phyloP scores from a whole-genome alignment of 2,888 invertebrate genomes.

The Agrochola lota region DNA sequence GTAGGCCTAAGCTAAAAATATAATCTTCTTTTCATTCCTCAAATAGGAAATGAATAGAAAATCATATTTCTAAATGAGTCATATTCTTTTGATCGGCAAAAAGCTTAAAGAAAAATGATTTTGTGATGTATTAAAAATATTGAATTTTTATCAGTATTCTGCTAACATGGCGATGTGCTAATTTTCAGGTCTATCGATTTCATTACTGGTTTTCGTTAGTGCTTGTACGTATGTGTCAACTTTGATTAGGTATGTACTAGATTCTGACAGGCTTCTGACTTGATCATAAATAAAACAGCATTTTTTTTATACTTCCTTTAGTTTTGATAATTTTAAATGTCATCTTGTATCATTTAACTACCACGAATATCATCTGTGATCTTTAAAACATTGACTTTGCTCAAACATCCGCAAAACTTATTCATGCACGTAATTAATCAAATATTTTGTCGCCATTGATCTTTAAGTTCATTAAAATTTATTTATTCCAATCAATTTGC shows the following conservation, averaged over 20 bases:
- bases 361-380: background rate
- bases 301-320: background rate
- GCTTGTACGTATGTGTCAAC: background rate
- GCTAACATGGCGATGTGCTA: conserved; percentile 9
- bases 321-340: background rate
- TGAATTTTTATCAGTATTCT: background rate
- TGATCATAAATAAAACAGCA: background rate
- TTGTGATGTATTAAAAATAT: background rate
- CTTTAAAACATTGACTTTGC: background rate
- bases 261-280: background rate
- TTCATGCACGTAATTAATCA: conserved; percentile 22
- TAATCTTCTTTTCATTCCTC: too few species aligned
- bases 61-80: too few species aligned
- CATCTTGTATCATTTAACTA: background rate
- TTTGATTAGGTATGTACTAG: background rate
- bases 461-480: conserved; percentile 32
- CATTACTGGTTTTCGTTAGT: background rate
- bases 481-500: conserved; percentile 48
- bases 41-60: too few species aligned
- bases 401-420: conserved; percentile 13
- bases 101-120: background rate
- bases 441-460: conserved; percentile 37
- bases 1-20: background rate
- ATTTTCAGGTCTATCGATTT: conserved; percentile 11
- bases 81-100: background rate